phyloP scores from a whole-genome alignment of 2,888 invertebrate species.

The Notodonta dromedarius region DNA sequence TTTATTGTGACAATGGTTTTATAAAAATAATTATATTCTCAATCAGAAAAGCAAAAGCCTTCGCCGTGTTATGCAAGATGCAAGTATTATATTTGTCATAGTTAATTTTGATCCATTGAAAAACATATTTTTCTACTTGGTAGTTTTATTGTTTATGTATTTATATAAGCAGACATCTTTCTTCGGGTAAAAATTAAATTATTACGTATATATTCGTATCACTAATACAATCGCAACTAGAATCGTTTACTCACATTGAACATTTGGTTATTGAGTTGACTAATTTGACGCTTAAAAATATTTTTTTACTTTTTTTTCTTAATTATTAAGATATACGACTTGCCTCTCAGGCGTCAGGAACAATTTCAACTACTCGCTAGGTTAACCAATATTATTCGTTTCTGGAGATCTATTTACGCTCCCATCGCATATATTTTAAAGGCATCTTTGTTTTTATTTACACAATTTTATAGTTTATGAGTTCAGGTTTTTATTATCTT shows the following conservation, averaged over 20 bases:
- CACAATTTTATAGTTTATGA: constrained; percentile 30
- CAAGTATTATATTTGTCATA: background rate
- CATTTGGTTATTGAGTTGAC: constrained; percentile 82
- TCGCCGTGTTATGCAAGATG: no score
- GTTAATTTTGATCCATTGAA: constrained; percentile 10
- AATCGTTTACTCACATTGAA: constrained; percentile 82
- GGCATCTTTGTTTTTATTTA: constrained; percentile 37
- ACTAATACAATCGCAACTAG: constrained; percentile 83
- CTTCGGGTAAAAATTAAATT: constrained; percentile 82
- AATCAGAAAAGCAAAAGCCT: constrained; percentile 6
- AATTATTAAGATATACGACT: constrained; percentile 76
- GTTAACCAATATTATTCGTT: constrained; percentile 73
- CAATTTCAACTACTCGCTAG: constrained; percentile 83
- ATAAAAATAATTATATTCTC: constrained; percentile 1
- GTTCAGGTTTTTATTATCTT: constrained; percentile 32
- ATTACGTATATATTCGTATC: constrained; percentile 83
- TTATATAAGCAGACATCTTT: constrained; percentile 82
- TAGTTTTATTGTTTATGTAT: constrained; percentile 81
- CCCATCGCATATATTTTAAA: constrained; percentile 76
- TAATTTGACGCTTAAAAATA: constrained; percentile 74
- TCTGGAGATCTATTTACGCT: constrained; percentile 69
- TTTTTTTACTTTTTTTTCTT: constrained; percentile 54
- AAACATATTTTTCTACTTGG: constrained; percentile 68
- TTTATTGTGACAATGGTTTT: constrained; percentile 2
- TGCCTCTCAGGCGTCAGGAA: constrained; percentile 83